phyloP scores from a whole-genome alignment of 92 coral and sea anemone species.

The Epizoanthus scotinus region DNA sequence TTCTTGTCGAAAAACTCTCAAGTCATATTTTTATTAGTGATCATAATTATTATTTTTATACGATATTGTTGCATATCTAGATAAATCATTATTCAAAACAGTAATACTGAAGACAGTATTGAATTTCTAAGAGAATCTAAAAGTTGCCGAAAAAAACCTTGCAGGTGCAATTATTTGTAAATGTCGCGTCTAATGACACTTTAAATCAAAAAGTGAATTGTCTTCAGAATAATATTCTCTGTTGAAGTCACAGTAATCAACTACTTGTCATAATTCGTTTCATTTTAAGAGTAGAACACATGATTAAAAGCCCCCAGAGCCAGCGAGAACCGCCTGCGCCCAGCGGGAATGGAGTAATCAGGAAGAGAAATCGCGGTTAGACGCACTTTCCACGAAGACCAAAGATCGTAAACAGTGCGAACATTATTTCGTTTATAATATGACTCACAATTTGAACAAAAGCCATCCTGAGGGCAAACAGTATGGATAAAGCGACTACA shows the following conservation, averaged over 20 bases:
- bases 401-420: slow-evolving; percentile 12
- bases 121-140: background rate
- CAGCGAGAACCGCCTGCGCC: background rate
- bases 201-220: background rate
- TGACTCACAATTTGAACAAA: slow-evolving; percentile 39
- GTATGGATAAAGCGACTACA: slow-evolving; percentile 29
- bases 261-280: slow-evolving; percentile 9
- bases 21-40: background rate
- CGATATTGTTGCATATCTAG: background rate
- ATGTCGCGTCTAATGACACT: too few relatives aligned
- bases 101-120: background rate
- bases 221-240: background rate
- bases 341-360: background rate
- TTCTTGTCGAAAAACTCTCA: background rate
- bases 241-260: background rate
- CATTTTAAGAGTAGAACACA: background rate
- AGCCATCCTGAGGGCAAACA: slow-evolving; percentile 5
- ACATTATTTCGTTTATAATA: slow-evolving; percentile 17
- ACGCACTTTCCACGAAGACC: background rate
- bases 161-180: too few relatives aligned
- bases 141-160: background rate
- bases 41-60: background rate
- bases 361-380: background rate
- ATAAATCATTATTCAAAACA: background rate
- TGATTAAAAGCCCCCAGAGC: slow-evolving; percentile 14